Conservation (phyloP, 2,797 vertebrate species). For the Megaceryle alcyon region DNA sequence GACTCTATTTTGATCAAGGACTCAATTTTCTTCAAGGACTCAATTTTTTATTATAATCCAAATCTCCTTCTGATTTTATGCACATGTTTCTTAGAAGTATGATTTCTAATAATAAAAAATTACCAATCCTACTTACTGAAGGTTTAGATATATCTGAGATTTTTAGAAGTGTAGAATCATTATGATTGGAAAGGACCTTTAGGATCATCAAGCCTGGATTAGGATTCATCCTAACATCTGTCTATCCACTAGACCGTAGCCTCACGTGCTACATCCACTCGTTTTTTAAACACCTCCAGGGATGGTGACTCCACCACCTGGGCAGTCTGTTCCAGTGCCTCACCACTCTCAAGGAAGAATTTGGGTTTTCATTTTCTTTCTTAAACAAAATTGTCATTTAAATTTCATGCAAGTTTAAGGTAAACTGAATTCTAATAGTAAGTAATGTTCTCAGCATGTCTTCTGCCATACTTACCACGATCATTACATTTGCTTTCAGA, state of each 20-base stretch:
- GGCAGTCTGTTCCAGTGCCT: too few relatives aligned
- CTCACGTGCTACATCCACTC: too few relatives aligned
- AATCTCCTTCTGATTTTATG: not conserved
- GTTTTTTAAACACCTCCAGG: too few relatives aligned
- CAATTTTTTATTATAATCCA: not conserved
- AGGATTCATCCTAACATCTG: too few relatives aligned
- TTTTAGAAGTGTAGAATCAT: not conserved
- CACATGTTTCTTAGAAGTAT: not conserved
- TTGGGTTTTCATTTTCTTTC: not conserved
- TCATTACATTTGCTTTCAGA: slow-evolving; percentile 79
- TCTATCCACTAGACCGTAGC: too few relatives aligned
- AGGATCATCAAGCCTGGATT: too few relatives aligned
- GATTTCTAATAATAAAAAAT: not conserved
- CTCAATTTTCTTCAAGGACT: not conserved
- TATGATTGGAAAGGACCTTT: too few relatives aligned
- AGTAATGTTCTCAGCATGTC: not conserved
- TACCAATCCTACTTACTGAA: not conserved
- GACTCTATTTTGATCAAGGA: not conserved
- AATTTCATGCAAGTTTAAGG: not conserved
- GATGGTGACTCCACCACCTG: too few relatives aligned
- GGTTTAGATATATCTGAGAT: not conserved
- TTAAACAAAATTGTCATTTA: not conserved
- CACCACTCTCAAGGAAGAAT: not conserved
- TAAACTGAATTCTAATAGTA: not conserved
- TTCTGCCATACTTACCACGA: not conserved